These are phyloP conservation scores for Drosophila asahinai DNA, from an alignment of 1,140 invertebrate genomes.

Conservation along the genomic window DNA sequence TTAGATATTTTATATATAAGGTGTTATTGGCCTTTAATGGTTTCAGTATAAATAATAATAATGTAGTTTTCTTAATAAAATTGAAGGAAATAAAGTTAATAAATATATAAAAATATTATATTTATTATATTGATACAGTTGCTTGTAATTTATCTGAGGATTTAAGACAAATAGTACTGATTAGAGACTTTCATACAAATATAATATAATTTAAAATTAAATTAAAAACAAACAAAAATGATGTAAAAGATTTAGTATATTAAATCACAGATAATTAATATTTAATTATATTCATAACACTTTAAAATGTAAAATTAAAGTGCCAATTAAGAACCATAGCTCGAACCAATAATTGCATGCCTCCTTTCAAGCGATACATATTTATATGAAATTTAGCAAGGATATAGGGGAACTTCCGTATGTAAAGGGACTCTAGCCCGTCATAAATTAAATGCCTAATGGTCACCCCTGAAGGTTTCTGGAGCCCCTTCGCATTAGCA, in stretches of 20 bases:
- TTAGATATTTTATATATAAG: background rate
- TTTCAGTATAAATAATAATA: background rate
- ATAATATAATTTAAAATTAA: background rate
- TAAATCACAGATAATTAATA: background rate
- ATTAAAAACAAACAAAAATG: background rate
- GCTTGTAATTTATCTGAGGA: background rate
- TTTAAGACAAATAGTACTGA: background rate
- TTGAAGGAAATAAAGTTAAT: too few relatives aligned
- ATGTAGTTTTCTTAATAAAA: background rate
- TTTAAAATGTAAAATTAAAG: background rate
- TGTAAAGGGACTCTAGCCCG: background rate
- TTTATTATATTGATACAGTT: background rate
- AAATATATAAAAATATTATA: too few relatives aligned
- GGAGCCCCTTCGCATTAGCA: slow-evolving; percentile 36
- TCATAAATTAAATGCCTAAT: slow-evolving; percentile 41
- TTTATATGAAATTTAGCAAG: slow-evolving; percentile 5
- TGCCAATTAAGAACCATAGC: background rate
- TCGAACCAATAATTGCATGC: background rate
- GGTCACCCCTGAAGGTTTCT: slow-evolving; percentile 31
- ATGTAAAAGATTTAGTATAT: too few relatives aligned
- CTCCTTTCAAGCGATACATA: slow-evolving; percentile 1
- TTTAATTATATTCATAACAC: background rate
- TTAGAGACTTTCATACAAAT: background rate
- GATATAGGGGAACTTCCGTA: slow-evolving; percentile 4
- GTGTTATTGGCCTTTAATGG: too few relatives aligned